phyloP scores from a whole-genome alignment of 2,113 vertebrate species.

The Spermophilus dauricus region DNA sequence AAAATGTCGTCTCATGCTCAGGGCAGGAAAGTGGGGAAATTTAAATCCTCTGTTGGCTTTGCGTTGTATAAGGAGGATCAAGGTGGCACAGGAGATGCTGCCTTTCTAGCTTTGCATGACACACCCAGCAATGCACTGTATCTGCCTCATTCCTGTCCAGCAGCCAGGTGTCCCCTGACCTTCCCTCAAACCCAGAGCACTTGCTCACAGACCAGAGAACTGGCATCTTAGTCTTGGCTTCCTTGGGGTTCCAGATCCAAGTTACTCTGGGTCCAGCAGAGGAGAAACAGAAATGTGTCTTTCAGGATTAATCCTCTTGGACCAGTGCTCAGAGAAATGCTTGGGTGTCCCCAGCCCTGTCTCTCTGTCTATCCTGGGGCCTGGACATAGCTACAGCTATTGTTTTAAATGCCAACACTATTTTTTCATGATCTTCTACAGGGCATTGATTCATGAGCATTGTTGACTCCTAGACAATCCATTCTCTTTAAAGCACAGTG shows the following conservation, averaged over 20 bases:
- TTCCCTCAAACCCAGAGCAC: background rate
- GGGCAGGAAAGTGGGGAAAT: constrained; percentile 29
- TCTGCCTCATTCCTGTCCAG: background rate
- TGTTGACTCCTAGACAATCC: constrained; percentile 72
- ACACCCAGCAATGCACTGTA: background rate
- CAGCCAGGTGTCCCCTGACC: background rate
- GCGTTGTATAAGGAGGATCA: background rate
- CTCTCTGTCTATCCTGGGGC: background rate
- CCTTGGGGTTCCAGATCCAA: background rate
- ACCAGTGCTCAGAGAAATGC: constrained; percentile 20
- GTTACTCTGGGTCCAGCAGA: background rate
- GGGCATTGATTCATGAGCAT: background rate
- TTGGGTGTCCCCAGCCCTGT: background rate
- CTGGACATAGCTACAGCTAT: background rate
- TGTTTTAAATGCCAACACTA: background rate
- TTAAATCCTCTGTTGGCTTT: constrained; percentile 1
- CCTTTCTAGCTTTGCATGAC: constrained; percentile 47
- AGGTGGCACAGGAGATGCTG: background rate
- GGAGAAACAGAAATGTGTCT: background rate
- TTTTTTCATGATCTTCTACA: background rate
- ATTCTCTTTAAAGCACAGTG: constrained; percentile 71
- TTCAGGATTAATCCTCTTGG: background rate
- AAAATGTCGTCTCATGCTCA: constrained; percentile 34
- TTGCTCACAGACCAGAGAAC: background rate
- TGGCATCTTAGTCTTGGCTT: background rate